Base-by-base conservation (phyloP, 2,888 invertebrate genomes). In the Sphecodes monilicornis region DNA sequence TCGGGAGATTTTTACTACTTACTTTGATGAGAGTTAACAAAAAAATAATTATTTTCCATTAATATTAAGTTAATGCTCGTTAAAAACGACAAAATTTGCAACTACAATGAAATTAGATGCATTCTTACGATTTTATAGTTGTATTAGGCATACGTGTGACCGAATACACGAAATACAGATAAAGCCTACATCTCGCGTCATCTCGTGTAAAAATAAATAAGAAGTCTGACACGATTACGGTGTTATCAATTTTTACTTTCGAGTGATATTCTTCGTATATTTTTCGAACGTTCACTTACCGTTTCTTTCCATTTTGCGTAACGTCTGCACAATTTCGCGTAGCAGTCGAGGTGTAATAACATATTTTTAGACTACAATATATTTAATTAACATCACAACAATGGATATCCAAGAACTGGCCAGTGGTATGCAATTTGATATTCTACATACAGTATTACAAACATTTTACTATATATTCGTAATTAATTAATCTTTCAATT, bases 381-480 rank as follows among this genome's bases (percentile, higher is more conserved):
- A 70, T 18, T 29, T 43, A 29, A 46, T 70, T 22, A 41, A 71
- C 22, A 43, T 26, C 18, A 54, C 3, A 4, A 54, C 10, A 46
- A 84, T 84, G 84, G 72, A 85, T 54, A 76, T 84, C 16, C 60
- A 85, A 66, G 18, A 82, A 46, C 22, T 86, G 26, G 3, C 32
- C 32, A 68, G 50, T 29, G 79, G 84, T 85, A 84, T 32, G 78
- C 26, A 18, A 71, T 74, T 54, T 57, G 60, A 74, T 70, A 11
- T 76, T 50, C 8, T 36, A 54, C 41, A 68, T 29, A 46, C 29
- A 76, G 26, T 11, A 57, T 46, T 41, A 72, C 26, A 76, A 64
- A 60, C 13, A 39, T 41, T 66, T 75, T 11, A 10, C 18, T 66
- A 36, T 22, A n/a, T 39, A 41, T 57, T 46, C n/a, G 46, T 8